Percentiles rank a stretch among this genome's conserved stretches.
phyloP scores from a whole-genome alignment of 37 sponge, comb jelly and placozoan genomes.

The Ephydatia muelleri region DNA sequence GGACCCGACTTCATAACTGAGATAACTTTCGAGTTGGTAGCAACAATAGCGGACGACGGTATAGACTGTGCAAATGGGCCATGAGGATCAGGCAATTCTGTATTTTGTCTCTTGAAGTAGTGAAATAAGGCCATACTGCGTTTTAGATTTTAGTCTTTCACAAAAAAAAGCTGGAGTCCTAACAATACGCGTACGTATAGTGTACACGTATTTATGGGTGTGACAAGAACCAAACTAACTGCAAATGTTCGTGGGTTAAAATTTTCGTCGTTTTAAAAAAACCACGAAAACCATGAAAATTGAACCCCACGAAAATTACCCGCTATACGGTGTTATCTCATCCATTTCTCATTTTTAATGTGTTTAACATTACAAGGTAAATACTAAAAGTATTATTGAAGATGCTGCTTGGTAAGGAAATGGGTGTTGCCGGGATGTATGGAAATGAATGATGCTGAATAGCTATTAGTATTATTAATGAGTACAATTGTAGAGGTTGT shows the following conservation, averaged over 20 bases:
- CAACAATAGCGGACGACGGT: not conserved
- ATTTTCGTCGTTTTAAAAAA: not conserved
- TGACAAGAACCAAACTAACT: not conserved
- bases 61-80: not conserved
- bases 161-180: not conserved
- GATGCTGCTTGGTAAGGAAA: too few relatives aligned
- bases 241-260: not conserved
- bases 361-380: too few relatives aligned
- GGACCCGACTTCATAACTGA: conserved; percentile 6
- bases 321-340: not conserved
- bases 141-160: not conserved
- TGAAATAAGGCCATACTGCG: not conserved
- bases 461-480: too few relatives aligned
- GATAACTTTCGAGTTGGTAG: not conserved
- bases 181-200: not conserved
- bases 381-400: too few relatives aligned
- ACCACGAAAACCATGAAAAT: not conserved
- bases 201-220: not conserved
- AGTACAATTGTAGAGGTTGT: too few relatives aligned
- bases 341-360: too few relatives aligned
- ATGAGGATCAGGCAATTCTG: not conserved
- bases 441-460: too few relatives aligned
- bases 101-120: conserved; percentile 1
- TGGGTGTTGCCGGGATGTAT: too few relatives aligned
- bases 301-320: not conserved